Base-by-base conservation (phyloP, 2,888 invertebrate genomes). In the Theristus sp. region DNA sequence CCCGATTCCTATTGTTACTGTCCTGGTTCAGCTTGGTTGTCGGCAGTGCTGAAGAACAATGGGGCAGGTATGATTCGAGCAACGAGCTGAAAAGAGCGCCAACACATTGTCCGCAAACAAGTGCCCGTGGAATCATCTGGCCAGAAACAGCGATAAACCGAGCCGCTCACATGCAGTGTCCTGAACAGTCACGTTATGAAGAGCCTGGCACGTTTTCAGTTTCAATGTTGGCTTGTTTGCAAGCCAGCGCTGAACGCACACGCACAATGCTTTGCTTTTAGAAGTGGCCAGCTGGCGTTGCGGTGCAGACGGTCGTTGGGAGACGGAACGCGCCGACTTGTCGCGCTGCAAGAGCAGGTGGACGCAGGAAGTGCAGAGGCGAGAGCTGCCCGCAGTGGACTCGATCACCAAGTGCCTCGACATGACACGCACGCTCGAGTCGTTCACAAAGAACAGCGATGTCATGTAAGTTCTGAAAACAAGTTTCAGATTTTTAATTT, bases 41-140 rank as follows among this genome's bases (percentile, higher is more conserved):
- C n/a, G n/a, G 31, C 49, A 30, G 27, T 38, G 6, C 38, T 38
- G 38, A 6, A 13, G 38, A 38, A 13, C 10, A 38, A 38, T n/a
- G n/a, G n/a, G 38, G 17, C 38, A 38, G 17, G 10, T 13, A 38
- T 6, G 10, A 38, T 6, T 17, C 17, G 38, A 38, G 17, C 38
- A 38, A 38, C 38, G 17, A 38, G 10, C 38, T 13, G 38, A 38
- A 13, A 13, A 38, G 10, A 6, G 17, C 38, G 27, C 22, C 22
- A 17, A 55, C 57, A 28, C 67, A 71, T 64, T 88, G 88, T 69
- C 82, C 82, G 0, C 84, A 86, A 58, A 81, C 81, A 54, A 81
- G 80, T 64, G 83, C 85, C 0, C 79, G 89, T 57, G 86, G 85
- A 61, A 80, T 89, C 10, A 84, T 84, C 69, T 89, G 89, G 89